Conservation (phyloP, 2,888 invertebrate species). For the Miltochrista miniata region DNA sequence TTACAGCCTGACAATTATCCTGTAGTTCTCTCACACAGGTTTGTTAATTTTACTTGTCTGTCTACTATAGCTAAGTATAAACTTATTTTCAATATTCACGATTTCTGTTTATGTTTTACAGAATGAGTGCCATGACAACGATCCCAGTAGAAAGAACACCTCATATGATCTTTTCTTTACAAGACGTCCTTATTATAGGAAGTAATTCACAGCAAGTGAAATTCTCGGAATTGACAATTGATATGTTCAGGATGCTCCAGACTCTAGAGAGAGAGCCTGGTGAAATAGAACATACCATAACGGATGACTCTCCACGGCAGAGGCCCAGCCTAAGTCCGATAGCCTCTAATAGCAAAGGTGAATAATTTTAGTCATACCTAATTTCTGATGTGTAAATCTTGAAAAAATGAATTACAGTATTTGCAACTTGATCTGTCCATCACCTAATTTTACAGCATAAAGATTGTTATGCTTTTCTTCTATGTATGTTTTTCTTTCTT, state of each 20-base stretch:
- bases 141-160: slow-evolving; percentile 90
- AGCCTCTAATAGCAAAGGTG: slow-evolving; percentile 62
- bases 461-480: too few species aligned
- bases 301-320: slow-evolving; percentile 72
- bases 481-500: too few species aligned
- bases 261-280: slow-evolving; percentile 96
- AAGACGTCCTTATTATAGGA: slow-evolving; percentile 97
- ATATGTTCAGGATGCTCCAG: slow-evolving; percentile 99
- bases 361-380: background rate
- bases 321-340: slow-evolving; percentile 73
- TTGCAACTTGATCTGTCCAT: too few species aligned
- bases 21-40: slow-evolving; percentile 94
- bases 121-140: slow-evolving; percentile 92
- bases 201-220: slow-evolving; percentile 97
- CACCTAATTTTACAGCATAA: too few species aligned
- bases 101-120: too few species aligned
- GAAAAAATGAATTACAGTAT: too few species aligned
- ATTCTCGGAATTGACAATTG: slow-evolving; percentile 98
- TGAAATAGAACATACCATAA: slow-evolving; percentile 89
- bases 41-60: too few species aligned
- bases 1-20: slow-evolving; percentile 94
- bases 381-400: too few species aligned
- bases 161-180: slow-evolving; percentile 93
- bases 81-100: background rate
- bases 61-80: too few species aligned